phyloP scores from a whole-genome alignment of 2,888 invertebrate genomes.

The Cenopis cana region DNA sequence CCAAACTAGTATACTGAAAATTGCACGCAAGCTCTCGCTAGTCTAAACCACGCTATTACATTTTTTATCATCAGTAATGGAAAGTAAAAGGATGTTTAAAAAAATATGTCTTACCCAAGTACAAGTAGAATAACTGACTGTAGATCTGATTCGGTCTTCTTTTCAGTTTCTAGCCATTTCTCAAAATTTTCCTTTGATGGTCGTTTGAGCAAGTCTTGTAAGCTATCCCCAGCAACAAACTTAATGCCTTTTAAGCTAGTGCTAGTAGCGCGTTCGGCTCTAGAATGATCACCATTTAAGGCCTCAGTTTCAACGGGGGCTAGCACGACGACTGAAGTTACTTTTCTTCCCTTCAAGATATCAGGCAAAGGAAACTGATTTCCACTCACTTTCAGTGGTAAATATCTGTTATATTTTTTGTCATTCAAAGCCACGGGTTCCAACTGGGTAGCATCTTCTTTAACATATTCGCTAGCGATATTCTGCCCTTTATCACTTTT shows the following conservation, averaged over 20 bases:
- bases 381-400: constrained; percentile 93
- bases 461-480: constrained; percentile 89
- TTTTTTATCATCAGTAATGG: too few relatives aligned
- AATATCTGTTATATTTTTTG: constrained; percentile 92
- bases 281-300: constrained; percentile 74
- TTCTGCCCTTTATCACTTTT: constrained; percentile 89
- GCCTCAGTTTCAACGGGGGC: constrained; percentile 92
- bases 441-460: constrained; percentile 89
- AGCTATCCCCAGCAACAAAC: constrained; percentile 90
- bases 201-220: constrained; percentile 90
- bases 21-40: background rate
- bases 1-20: too few relatives aligned
- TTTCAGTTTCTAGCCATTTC: constrained; percentile 92
- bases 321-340: constrained; percentile 94
- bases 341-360: constrained; percentile 89
- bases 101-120: constrained; percentile 87
- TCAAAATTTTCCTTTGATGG: constrained; percentile 92
- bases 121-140: constrained; percentile 94
- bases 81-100: background rate
- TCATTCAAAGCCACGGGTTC: constrained; percentile 91
- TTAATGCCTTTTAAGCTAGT: constrained; percentile 88
- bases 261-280: constrained; percentile 83
- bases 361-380: constrained; percentile 94
- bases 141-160: constrained; percentile 89
- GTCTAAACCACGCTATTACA: too few relatives aligned